phyloP scores from a whole-genome alignment of 1,140 invertebrate species.

The Aphis gossypii region DNA sequence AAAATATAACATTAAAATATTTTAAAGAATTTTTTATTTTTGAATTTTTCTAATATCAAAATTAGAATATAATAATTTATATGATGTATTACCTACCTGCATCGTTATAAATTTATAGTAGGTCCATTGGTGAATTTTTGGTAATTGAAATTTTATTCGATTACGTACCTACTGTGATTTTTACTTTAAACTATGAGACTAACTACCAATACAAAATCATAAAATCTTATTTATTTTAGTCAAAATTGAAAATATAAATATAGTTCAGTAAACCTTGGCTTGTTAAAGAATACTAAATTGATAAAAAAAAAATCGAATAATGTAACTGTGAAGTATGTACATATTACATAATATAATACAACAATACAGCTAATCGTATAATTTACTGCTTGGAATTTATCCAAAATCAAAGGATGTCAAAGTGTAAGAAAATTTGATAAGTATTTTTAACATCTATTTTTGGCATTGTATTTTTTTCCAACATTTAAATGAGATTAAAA shows the following conservation, averaged over 20 bases:
- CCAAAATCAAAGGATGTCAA: slow-evolving; percentile 52
- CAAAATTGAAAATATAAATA: not conserved
- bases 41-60: too few species aligned
- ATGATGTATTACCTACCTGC: not conserved
- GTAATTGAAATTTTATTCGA: not conserved
- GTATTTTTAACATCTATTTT: slow-evolving; percentile 52
- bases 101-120: not conserved
- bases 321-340: not conserved
- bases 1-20: too few species aligned
- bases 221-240: not conserved
- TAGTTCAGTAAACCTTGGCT: slow-evolving; percentile 60
- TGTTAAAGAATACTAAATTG: not conserved
- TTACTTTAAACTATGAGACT: too few species aligned
- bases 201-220: not conserved
- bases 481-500: not conserved
- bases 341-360: not conserved
- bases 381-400: slow-evolving; percentile 48
- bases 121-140: not conserved
- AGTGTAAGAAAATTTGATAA: slow-evolving; percentile 39
- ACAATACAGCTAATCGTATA: not conserved
- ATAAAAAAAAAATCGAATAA: not conserved
- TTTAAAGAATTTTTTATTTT: too few species aligned
- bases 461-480: slow-evolving; percentile 34
- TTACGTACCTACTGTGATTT: not conserved
- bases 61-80: not conserved